Conservation (phyloP, 92 coral and sea anemone species). For the Micromussa lordhowensis region DNA sequence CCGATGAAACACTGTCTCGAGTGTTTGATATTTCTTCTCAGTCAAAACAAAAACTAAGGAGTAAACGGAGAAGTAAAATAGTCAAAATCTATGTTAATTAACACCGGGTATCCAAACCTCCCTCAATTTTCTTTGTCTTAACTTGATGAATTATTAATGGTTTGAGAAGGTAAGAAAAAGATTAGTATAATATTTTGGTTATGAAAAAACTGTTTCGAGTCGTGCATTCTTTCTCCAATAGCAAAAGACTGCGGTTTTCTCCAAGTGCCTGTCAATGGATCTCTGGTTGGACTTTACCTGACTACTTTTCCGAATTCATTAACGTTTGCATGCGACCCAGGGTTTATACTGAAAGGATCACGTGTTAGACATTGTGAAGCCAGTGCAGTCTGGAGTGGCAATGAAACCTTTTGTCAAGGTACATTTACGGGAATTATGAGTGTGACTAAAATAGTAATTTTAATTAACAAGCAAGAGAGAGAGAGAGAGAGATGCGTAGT, state of each 20-base stretch:
- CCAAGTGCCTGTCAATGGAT: conserved; percentile 47
- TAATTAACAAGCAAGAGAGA: neutral
- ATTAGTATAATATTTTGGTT: neutral
- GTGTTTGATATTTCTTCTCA: too few relatives aligned
- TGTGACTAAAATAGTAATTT: too few relatives aligned
- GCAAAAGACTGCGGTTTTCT: conserved; percentile 72
- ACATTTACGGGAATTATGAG: neutral
- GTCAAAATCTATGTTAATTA: too few relatives aligned
- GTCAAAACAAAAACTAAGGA: too few relatives aligned
- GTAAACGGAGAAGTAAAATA: too few relatives aligned
- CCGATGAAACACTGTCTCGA: too few relatives aligned
- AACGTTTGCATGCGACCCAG: conserved; percentile 60
- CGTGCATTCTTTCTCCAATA: neutral
- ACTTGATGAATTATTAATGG: too few relatives aligned
- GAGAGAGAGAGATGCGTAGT: too few relatives aligned
- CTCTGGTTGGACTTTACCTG: conserved; percentile 31
- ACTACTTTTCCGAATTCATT: conserved; percentile 53
- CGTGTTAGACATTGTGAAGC: conserved; percentile 63
- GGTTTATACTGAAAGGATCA: conserved; percentile 67
- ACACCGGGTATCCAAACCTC: too few relatives aligned
- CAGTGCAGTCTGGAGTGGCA: conserved; percentile 73
- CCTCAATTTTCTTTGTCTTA: too few relatives aligned
- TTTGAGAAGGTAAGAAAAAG: neutral
- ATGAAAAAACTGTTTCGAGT: neutral
- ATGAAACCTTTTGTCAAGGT: conserved; percentile 61